Evolutionary conservation across 2,797 vertebrate species (phyloP).

Genomic region (Typhlichthys eigenmanni): DNA sequence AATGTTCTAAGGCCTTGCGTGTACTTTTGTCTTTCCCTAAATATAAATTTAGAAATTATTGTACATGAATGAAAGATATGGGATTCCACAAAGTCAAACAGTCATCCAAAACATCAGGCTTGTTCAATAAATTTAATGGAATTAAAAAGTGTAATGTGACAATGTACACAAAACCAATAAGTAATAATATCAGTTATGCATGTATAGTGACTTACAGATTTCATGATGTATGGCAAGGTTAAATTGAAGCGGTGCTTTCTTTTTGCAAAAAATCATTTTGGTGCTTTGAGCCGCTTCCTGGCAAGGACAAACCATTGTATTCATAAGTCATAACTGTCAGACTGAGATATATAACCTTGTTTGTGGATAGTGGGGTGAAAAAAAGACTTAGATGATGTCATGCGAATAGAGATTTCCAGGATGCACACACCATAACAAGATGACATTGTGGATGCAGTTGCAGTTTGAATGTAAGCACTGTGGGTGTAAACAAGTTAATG

Average conservation of each 20-base stretch:
- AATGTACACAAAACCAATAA: too few relatives aligned
- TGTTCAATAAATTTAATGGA: too few relatives aligned
- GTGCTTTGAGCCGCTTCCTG: slow-evolving; percentile 9
- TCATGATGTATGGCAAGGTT: not conserved
- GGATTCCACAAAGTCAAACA: too few relatives aligned
- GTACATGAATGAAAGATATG: too few relatives aligned
- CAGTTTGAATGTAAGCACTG: not conserved
- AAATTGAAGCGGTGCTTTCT: slow-evolving; percentile 1
- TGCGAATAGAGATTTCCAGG: not conserved
- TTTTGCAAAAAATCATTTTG: slow-evolving; percentile 20
- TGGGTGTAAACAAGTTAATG: slow-evolving; percentile 3
- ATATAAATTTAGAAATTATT: too few relatives aligned
- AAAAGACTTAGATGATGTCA: slow-evolving; percentile 13
- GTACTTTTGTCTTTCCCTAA: not conserved
- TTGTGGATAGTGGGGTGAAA: slow-evolving; percentile 2
- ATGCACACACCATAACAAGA: slow-evolving; percentile 23
- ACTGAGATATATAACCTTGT: slow-evolving; percentile 6
- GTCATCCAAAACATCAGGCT: too few relatives aligned
- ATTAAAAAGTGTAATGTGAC: too few relatives aligned
- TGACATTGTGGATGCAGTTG: slow-evolving; percentile 10
- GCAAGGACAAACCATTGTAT: slow-evolving; percentile 15
- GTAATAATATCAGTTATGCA: too few relatives aligned
- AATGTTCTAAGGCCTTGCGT: too few relatives aligned
- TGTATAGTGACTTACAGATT: too few relatives aligned
- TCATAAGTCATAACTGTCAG: slow-evolving; percentile 7